Conservation (phyloP, 2,113 vertebrate species). For the Paradisaea rubra region DNA sequence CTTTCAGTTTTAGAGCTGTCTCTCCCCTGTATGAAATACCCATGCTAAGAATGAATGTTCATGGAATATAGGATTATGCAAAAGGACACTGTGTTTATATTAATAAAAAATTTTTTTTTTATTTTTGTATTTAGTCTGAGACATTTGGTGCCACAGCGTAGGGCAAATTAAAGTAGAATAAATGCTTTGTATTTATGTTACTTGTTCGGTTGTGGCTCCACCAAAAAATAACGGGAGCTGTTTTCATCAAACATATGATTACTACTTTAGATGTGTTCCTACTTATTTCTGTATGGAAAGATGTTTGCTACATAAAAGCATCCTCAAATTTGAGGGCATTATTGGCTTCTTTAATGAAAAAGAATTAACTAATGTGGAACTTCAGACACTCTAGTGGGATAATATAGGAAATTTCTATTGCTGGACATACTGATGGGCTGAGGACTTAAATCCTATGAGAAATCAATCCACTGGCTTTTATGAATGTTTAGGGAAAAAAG, state of each 20-base stretch:
- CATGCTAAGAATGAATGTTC: not conserved
- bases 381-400: not conserved
- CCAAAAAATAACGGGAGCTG: not conserved
- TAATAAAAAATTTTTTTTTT: not conserved
- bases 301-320: not conserved
- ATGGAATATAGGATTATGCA: not conserved
- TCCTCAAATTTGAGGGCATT: not conserved
- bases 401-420: conserved; percentile 12
- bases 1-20: not conserved
- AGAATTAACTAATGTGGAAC: not conserved
- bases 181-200: not conserved
- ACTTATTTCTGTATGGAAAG: not conserved
- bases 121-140: not conserved
- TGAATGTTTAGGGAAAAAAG: not conserved
- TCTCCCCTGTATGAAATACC: not conserved
- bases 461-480: conserved; percentile 22
- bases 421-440: not conserved
- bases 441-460: conserved; percentile 4
- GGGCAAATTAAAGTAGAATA: not conserved
- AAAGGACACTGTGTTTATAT: not conserved
- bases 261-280: not conserved
- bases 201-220: not conserved
- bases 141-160: not conserved
- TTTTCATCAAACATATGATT: not conserved
- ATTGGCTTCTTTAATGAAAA: not conserved